Evolutionary conservation across 1,140 invertebrate genomes (phyloP), one percentile per base, ranked within the genome.

Genomic region (Reticulitermes speratus): DNA sequence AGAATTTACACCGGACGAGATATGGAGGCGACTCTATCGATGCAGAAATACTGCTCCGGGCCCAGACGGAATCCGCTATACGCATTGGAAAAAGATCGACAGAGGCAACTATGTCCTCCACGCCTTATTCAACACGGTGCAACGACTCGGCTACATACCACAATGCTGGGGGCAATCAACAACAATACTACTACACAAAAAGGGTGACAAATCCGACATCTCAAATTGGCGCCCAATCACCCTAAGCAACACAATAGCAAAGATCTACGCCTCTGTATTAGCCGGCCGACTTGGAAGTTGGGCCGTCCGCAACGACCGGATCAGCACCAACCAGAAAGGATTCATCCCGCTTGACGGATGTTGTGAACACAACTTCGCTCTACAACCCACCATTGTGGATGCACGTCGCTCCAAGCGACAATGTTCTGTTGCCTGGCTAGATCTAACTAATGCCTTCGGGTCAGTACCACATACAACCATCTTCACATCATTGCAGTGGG

Each of bases 291-390:
- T n/a, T n/a, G n/a, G n/a, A n/a, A n/a, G n/a, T n/a, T n/a, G n/a
- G n/a, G n/a, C n/a, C n/a, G n/a, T n/a, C n/a, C n/a, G n/a, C n/a
- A n/a, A n/a, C n/a, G n/a, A n/a, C n/a, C n/a, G n/a, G n/a, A n/a
- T n/a, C n/a, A n/a, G n/a, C 52, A 7, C 21, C 30, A 12, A 8
- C 0, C 88, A 88, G 65, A n/a, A n/a, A n/a, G n/a, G n/a, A n/a
- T n/a, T n/a, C n/a, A n/a, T n/a, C n/a, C n/a, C n/a, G n/a, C n/a
- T n/a, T n/a, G n/a, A n/a, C n/a, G n/a, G n/a, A n/a, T n/a, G n/a
- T n/a, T n/a, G n/a, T n/a, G n/a, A 89, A 69, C 87, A 89, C 86
- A 88, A 88, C 82, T 88, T 87, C 52, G 32, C 85, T 0, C 69
- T 88, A 0, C 84, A 88, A 19, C 23, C 86, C 0, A 38, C 45